Conservation (phyloP, 2,797 vertebrate species). For the Ambastaia sidthimunki region DNA sequence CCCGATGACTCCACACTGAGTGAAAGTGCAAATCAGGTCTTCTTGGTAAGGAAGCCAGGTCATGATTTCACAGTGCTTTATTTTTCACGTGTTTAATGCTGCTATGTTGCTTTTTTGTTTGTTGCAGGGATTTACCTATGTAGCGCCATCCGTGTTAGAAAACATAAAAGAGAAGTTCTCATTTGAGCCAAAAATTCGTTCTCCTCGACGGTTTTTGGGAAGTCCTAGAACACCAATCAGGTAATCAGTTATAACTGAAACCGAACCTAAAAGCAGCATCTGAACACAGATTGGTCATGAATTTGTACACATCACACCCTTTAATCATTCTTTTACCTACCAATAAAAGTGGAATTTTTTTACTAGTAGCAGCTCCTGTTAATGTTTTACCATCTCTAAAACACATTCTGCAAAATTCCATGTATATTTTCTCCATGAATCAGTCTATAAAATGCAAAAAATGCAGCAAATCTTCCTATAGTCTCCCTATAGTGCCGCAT, state of each 20-base stretch:
- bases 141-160: conserved; percentile 98
- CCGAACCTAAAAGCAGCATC: too few species aligned
- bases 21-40: conserved; percentile 99
- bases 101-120: not conserved
- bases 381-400: too few species aligned
- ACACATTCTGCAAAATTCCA: too few species aligned
- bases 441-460: too few species aligned
- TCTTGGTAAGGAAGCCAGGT: conserved; percentile 82
- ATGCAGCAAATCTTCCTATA: too few species aligned
- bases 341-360: too few species aligned
- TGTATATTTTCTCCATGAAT: too few species aligned
- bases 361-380: too few species aligned
- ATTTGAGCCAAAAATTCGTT: conserved; percentile 98
- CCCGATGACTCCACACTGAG: conserved; percentile 99
- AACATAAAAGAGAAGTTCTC: conserved; percentile 98
- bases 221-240: conserved; percentile 97
- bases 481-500: too few species aligned
- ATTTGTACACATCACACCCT: too few species aligned
- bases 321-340: too few species aligned
- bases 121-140: conserved; percentile 94
- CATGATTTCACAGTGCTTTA: not conserved
- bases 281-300: too few species aligned
- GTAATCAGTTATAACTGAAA: conserved; percentile 68
- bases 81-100: not conserved
- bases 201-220: conserved; percentile 93